phyloP scores from a whole-genome alignment of 2,113 vertebrate species.

The Oostethus manadensis region DNA sequence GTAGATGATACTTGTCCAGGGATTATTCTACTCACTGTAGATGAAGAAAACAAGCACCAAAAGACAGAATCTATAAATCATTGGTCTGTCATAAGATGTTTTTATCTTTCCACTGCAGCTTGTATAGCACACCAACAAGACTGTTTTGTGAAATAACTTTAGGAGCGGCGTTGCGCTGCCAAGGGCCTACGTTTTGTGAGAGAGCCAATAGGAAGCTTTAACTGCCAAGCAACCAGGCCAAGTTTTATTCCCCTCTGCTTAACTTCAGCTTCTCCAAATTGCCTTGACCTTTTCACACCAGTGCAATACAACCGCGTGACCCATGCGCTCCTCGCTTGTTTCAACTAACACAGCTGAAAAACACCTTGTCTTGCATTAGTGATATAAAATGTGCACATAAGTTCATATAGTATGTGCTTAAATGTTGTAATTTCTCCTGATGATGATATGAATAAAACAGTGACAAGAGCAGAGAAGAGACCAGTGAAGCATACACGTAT shows the following conservation, averaged over 20 bases:
- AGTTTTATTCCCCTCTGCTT: conserved; percentile 56
- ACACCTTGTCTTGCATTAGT: neutral
- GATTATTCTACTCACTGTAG: neutral
- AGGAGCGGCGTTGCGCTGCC: conserved; percentile 32
- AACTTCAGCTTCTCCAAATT: conserved; percentile 49
- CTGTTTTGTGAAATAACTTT: conserved; percentile 38
- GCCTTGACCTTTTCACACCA: conserved; percentile 52
- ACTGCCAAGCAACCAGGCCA: conserved; percentile 60
- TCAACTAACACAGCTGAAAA: conserved; percentile 5
- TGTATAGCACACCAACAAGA: conserved; percentile 29
- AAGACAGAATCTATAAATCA: neutral
- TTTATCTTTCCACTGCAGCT: conserved; percentile 26
- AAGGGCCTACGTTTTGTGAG: conserved; percentile 44
- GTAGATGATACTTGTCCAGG: no score
- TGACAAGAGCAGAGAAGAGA: no score
- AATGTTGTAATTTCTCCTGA: neutral
- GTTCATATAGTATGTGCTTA: neutral
- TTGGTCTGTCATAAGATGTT: conserved; percentile 4
- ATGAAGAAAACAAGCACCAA: neutral
- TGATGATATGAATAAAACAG: no score
- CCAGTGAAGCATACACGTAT: no score
- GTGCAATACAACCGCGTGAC: conserved; percentile 47
- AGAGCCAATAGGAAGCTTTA: conserved; percentile 55
- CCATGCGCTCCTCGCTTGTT: conserved; percentile 42
- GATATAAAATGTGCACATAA: neutral